phyloP scores from a whole-genome alignment of 1,140 invertebrate species.

The Heliconius hewitsoni region DNA sequence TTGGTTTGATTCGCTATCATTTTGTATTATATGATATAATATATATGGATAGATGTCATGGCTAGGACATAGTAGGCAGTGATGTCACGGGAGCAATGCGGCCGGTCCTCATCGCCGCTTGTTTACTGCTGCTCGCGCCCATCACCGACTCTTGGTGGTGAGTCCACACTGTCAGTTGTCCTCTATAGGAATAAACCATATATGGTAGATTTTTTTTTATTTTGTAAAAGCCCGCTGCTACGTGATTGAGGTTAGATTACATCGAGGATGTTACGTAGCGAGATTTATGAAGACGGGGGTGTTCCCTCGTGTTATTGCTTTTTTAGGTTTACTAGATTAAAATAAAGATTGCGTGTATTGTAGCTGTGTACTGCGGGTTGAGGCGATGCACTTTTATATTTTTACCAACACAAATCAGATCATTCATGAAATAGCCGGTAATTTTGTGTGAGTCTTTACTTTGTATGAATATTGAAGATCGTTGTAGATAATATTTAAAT shows the following conservation, averaged over 20 bases:
- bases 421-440: constrained; percentile 26
- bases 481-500: constrained; percentile 5
- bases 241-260: constrained; percentile 36
- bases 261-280: constrained; percentile 26
- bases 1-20: background rate
- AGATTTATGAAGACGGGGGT: constrained; percentile 32
- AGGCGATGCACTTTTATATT: constrained; percentile 19
- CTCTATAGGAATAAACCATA: background rate
- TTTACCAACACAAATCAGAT: constrained; percentile 25
- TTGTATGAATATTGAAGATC: constrained; percentile 16
- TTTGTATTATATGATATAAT: constrained; percentile 27
- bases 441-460: constrained; percentile 23
- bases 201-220: constrained; percentile 1
- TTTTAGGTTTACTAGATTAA: constrained; percentile 29
- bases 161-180: constrained; percentile 60
- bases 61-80: constrained; percentile 55
- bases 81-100: constrained; percentile 83
- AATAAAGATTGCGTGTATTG: constrained; percentile 26
- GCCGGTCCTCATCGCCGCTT: constrained; percentile 84
- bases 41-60: constrained; percentile 37
- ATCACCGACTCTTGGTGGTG: constrained; percentile 85
- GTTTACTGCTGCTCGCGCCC: constrained; percentile 84
- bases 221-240: constrained; percentile 28
- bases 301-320: constrained; percentile 29
- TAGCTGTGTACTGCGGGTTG: constrained; percentile 14